phyloP scores from a whole-genome alignment of 1,140 invertebrate genomes.

The Streblospio benedicti region DNA sequence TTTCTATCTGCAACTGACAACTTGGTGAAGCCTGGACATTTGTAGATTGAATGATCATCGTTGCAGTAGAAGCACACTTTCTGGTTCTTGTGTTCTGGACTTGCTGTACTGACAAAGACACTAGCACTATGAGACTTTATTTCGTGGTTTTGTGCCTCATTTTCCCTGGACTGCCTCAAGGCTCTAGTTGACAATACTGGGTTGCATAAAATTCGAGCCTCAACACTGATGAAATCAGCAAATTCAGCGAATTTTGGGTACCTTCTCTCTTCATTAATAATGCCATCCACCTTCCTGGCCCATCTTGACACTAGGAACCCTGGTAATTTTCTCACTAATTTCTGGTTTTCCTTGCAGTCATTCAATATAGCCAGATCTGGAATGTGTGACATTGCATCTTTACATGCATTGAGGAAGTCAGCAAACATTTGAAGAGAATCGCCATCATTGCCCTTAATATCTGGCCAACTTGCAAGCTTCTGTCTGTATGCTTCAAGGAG shows the following conservation, averaged over 20 bases:
- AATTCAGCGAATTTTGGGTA: constrained; percentile 20
- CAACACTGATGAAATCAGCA: constrained; percentile 18
- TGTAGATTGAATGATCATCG: too few relatives aligned
- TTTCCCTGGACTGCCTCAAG: too few relatives aligned
- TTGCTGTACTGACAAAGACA: too few relatives aligned
- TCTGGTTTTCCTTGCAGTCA: constrained; percentile 21
- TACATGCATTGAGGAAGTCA: constrained; percentile 22
- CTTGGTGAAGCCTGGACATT: neutral
- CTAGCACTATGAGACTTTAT: too few relatives aligned
- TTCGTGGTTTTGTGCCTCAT: too few relatives aligned
- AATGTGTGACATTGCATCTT: constrained; percentile 14
- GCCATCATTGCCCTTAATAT: constrained; percentile 11
- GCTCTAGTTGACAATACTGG: too few relatives aligned
- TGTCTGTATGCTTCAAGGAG: constrained; percentile 6
- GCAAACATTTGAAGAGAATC: constrained; percentile 15
- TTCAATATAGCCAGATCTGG: constrained; percentile 17
- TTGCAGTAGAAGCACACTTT: too few relatives aligned
- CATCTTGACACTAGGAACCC: constrained; percentile 21
- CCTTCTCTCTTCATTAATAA: neutral
- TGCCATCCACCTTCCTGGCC: constrained; percentile 14
- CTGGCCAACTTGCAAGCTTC: constrained; percentile 3
- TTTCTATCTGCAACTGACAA: neutral
- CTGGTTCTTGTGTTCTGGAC: too few relatives aligned
- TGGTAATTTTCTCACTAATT: constrained; percentile 21
- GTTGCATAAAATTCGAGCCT: constrained; percentile 22